Evolutionary conservation across 2,888 invertebrate species (phyloP), one percentile per base, ranked within the genome.

Genomic region (Cyrtodaria siliqua): DNA sequence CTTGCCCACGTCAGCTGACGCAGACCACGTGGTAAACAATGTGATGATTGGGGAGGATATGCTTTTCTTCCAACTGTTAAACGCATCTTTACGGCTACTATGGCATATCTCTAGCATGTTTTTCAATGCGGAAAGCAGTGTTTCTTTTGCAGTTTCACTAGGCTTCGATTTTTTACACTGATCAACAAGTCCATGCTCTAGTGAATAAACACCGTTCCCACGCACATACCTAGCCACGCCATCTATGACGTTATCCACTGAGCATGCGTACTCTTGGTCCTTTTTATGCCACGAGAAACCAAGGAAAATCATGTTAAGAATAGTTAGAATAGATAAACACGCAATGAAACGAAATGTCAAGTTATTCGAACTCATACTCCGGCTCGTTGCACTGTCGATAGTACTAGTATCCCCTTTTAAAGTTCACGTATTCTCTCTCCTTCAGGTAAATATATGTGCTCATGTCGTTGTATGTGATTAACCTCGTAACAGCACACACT

Each of bases 1-100:
- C 38, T 83, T 83, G 24, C 71, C 63, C 8, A 60, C 12, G 29
- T 79, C 66, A 14, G 72, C 60, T 23, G 56, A 27, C 6, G 53
- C 42, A 40, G 66, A 26, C 86, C 86, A 86, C 3, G 84, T 81
- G n/a, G 84, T 77, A 63, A 86, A 86, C 38, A 86, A 42, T 9
- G 82, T 81, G 27, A 86, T 44, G 23, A 86, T 52, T 24, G 78
- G 72, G 18, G 38, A 18, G 27, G 33, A 27, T n/a, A 59, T 27
- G 29, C 55, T 55, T 53, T 49, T 38, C 18, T 62, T 24, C 52
- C 23, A 14, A 47, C 42, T 26, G 14, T 62, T 24, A 52, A 23
- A 9, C 38, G 24, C 26, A 12, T 27, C 49, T 47, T 44, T 44
- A 1, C 18, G n/a, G n/a, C 42, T 56, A 6, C 33, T 42, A 2